A percentile compares a stretch with the other conserved stretches of the same genome.
phyloP scores from a whole-genome alignment of 1,140 invertebrate genomes.

The Metaphire vulgaris region DNA sequence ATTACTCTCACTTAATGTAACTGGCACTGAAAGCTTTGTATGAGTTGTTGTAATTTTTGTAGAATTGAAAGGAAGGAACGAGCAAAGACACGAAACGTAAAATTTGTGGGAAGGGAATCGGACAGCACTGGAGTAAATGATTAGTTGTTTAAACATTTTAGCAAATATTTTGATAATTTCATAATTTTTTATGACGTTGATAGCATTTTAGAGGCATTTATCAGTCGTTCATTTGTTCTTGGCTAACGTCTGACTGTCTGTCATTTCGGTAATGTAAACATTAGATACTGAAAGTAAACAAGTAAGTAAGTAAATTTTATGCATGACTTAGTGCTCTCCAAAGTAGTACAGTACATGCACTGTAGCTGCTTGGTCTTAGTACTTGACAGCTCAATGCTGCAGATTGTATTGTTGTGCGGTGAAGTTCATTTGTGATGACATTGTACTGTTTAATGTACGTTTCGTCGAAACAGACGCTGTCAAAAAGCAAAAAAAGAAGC shows the following conservation, averaged over 20 bases:
- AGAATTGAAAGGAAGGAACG: conserved; percentile 84
- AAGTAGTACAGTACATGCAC: background rate
- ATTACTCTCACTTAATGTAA: too few species aligned
- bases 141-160: too few species aligned
- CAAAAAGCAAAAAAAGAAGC: conserved; percentile 11
- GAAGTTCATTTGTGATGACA: background rate
- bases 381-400: background rate
- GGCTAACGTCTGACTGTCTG: too few species aligned
- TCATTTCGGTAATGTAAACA: too few species aligned
- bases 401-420: background rate
- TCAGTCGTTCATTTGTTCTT: too few species aligned
- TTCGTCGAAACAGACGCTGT: background rate
- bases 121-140: conserved; percentile 32
- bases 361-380: background rate
- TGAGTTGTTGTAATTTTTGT: too few species aligned
- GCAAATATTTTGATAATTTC: too few species aligned
- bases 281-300: too few species aligned
- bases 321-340: background rate
- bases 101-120: conserved; percentile 77
- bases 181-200: too few species aligned
- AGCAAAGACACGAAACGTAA: conserved; percentile 90
- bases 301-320: background rate
- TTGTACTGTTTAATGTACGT: background rate
- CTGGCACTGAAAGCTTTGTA: too few species aligned
- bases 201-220: too few species aligned